Percentiles rank a stretch among this genome's conserved stretches.
Conservation (phyloP, 2,113 vertebrate genomes). For the Gobius niger region DNA sequence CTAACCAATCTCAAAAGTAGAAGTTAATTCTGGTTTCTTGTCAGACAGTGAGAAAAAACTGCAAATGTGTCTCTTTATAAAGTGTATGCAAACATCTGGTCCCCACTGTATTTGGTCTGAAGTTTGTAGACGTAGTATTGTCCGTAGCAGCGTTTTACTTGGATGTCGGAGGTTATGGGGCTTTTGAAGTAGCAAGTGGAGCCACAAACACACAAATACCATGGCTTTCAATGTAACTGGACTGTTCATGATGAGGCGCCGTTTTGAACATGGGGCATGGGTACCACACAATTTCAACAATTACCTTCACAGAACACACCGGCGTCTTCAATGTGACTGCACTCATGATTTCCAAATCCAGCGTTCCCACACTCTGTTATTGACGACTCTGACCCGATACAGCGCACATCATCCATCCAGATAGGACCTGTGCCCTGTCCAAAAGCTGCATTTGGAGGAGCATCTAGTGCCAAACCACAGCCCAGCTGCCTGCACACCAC, state of each 20-base stretch:
- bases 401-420: slow-evolving; percentile 59
- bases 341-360: too few relatives aligned
- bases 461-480: slow-evolving; percentile 45
- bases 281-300: slow-evolving; percentile 66
- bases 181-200: accelerated
- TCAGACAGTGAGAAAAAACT: too few relatives aligned
- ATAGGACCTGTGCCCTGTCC: slow-evolving; percentile 44
- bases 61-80: too few relatives aligned
- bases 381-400: too few relatives aligned
- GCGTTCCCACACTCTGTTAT: too few relatives aligned
- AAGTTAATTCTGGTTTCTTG: too few relatives aligned
- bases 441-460: not conserved
- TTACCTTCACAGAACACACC: slow-evolving; percentile 71
- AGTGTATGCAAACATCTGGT: too few relatives aligned
- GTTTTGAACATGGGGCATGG: slow-evolving; percentile 35
- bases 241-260: slow-evolving; percentile 39
- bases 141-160: slow-evolving; percentile 57
- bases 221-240: slow-evolving; percentile 25
- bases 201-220: slow-evolving; percentile 37
- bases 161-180: slow-evolving; percentile 24
- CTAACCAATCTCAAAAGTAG: too few relatives aligned
- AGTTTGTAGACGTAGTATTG: slow-evolving; percentile 63
- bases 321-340: slow-evolving; percentile 60
- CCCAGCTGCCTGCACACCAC: slow-evolving; percentile 65
- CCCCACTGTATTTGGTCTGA: too few relatives aligned